Conservation (phyloP, 2,888 invertebrate species). For the Leptothorax acervorum region DNA sequence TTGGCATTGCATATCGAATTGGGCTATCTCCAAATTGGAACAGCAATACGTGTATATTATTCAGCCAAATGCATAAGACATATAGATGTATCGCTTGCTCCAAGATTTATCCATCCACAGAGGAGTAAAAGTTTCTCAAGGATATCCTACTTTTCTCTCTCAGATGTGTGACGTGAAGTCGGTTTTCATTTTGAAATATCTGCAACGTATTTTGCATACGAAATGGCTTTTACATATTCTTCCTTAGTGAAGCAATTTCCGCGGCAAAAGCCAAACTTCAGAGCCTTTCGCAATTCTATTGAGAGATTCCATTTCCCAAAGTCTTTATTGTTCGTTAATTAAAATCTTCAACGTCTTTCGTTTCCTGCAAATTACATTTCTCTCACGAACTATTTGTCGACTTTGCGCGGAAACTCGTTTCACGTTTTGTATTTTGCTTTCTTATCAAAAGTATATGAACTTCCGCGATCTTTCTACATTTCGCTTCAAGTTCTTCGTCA, state of each 20-base stretch:
- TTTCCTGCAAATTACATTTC: constrained; percentile 41
- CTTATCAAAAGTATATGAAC: constrained; percentile 28
- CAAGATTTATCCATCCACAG: constrained; percentile 24
- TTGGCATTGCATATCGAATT: constrained; percentile 16
- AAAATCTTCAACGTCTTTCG: constrained; percentile 22
- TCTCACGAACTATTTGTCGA: constrained; percentile 25
- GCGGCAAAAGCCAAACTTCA: background rate
- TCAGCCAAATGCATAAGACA: constrained; percentile 4
- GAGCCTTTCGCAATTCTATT: background rate
- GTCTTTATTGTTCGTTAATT: constrained; percentile 40
- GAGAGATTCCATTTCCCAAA: background rate
- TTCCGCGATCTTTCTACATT: constrained; percentile 31
- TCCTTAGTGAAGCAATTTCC: background rate
- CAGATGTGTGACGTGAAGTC: background rate
- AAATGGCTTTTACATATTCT: constrained; percentile 11
- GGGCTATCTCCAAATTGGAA: constrained; percentile 22
- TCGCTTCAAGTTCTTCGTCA: constrained; percentile 17
- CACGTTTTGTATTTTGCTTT: constrained; percentile 29
- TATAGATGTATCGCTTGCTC: background rate
- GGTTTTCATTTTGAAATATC: constrained; percentile 43
- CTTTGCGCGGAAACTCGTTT: background rate
- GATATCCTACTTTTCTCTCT: background rate
- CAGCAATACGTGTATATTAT: constrained; percentile 5
- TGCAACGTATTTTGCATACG: constrained; percentile 36
- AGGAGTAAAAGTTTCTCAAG: constrained; percentile 27